Evolutionary conservation across 2,888 invertebrate genomes (phyloP), one percentile per base, ranked within the genome.

Genomic region (Ochropleura plecta): DNA sequence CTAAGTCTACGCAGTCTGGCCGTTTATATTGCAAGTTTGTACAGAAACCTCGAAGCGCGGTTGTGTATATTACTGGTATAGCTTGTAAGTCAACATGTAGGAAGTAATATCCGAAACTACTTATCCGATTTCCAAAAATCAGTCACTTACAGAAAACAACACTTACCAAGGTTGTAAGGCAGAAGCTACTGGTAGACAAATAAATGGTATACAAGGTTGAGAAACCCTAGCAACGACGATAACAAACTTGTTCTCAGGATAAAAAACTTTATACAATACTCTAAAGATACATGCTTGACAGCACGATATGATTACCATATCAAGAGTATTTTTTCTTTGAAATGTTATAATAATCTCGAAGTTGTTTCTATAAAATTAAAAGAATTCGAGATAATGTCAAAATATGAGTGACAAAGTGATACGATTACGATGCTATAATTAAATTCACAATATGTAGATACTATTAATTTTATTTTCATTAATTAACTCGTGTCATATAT

Each of bases 161-260:
- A 18, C n/a, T 55, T 55, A 55, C 3, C 12, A 6, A 30, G 55
- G 12, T 20, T 20, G 6, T 12, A n/a, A 12, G n/a, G 10, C 10
- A n/a, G n/a, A 53, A 30, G 14, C 7, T 48, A 48, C 14, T 48
- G 48, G 48, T 48, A 14, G 14, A 3, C 4, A 48, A 5, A 49
- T 30, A n/a, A 14, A 30, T 2, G 2, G 62, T 7, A 20, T 20
- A 20, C 1, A 59, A 68, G 18, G 2, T 78, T 78, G 81, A 68
- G 75, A 80, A 67, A 59, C 63, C 6, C 51, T 49, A 18, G 4
- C 49, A 16, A 0, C 46, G 40, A 44, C 42, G 86, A 86, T 87
- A 87, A 86, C 78, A 70, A 81, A 87, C 87, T 73, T 78, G 83
- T 79, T 81, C 65, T 48, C 9, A 42, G n/a, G 59, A 65, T 49